Base-by-base conservation (phyloP, 2,888 invertebrate species). In the Nymphalis c-album region DNA sequence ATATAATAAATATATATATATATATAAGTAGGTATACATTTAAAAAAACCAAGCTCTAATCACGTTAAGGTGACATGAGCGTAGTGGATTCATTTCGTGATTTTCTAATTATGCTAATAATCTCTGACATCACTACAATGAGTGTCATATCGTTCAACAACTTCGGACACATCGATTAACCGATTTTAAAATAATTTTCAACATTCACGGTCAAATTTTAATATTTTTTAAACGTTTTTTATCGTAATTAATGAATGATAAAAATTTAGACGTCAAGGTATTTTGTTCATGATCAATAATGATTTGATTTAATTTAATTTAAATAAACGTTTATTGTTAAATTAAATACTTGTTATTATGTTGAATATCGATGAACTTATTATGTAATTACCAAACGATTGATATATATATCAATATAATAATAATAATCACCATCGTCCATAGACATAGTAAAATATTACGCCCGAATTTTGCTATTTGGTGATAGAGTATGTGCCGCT, bases 151-250 rank as follows among this genome's bases (percentile, higher is more conserved):
- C 53, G 26, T 53, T 31, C 55, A 31, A 7, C 6, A 55, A 55
- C 13, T 55, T 8, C 17, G 7, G 7, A 55, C 26, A 17, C 13
- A 31, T 26, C 31, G 7, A 17, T 31, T 55, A 51, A 51, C 51
- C 20, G 51, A 51, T 50, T 50, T n/a, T 50, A 50, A 50, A 48
- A 48, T 48, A 48, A 6, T 6, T 47, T 48, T 48, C 17, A 48
- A 48, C 17, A 48, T 40, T n/a, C 48, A 48, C 48, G 48, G 48
- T 48, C 17, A 40, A 4, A 13, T 40, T 2, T 13, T 40, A 40
- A 40, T 0, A 13, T 10, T 40, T 40, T 2, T 1, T 13, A 40
- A 2, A 10, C 2, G 10, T 1, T 2, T 13, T 40, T 48, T 48
- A 48, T 48, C 48, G 5, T n/a, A 18, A 48, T 5, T 6, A 18